phyloP scores from a whole-genome alignment of 2,113 vertebrate genomes.

The Typhlomys cinereus region DNA sequence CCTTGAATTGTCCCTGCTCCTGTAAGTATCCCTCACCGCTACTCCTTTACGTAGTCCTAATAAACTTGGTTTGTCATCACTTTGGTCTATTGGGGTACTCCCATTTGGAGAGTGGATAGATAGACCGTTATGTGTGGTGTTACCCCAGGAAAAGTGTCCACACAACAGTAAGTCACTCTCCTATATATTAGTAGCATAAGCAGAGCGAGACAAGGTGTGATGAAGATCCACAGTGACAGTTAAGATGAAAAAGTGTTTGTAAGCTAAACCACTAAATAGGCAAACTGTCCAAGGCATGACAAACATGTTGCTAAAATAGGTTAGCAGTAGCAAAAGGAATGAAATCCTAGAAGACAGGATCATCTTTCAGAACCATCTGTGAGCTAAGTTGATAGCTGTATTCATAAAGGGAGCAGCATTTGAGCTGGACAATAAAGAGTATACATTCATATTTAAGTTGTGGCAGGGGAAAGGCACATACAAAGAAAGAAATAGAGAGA shows the following conservation, averaged over 20 bases:
- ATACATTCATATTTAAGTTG: not conserved
- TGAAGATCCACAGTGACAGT: not conserved
- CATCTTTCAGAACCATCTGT: not conserved
- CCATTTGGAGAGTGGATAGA: no score
- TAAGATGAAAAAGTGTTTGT: not conserved
- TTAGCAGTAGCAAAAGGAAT: not conserved
- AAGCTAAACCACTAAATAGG: not conserved
- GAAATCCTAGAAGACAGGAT: not conserved
- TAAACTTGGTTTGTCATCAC: no score
- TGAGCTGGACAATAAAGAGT: not conserved
- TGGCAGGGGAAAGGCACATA: not conserved
- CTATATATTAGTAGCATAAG: not conserved
- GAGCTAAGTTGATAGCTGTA: not conserved
- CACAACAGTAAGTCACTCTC: slow-evolving; percentile 10
- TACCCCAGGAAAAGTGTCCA: no score
- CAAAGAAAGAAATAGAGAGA: not conserved
- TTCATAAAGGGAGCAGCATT: not conserved
- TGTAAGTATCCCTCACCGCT: no score
- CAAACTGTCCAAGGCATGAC: not conserved
- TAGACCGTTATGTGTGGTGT: no score
- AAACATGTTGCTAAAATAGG: not conserved
- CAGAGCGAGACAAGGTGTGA: not conserved
- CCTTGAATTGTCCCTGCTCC: no score
- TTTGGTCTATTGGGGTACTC: no score
- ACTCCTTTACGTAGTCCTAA: no score